A percentile compares a stretch with the other conserved stretches of the same genome.
Evolutionary conservation across 1,140 invertebrate species (phyloP).

Genomic region (Zaprionus ornatus): DNA sequence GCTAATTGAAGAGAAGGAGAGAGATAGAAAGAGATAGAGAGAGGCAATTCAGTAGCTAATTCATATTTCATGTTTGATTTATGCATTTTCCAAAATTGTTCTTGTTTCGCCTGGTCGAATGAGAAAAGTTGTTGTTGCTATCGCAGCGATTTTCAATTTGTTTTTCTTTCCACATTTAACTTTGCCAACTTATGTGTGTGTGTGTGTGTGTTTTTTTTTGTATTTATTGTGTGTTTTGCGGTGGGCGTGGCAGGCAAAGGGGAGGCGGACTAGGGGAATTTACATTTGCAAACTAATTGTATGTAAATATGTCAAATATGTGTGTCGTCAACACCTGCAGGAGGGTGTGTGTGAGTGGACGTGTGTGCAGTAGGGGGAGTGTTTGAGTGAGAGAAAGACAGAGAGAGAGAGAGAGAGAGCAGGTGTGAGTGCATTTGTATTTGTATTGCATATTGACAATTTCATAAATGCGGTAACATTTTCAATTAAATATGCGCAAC

Average conservation of each 20-base stretch:
- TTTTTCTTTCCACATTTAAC: conserved; percentile 55
- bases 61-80: conserved; percentile 72
- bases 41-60: conserved; percentile 62
- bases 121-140: conserved; percentile 63
- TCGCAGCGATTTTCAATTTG: conserved; percentile 65
- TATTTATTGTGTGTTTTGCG: conserved; percentile 17
- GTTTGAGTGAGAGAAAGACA: neutral
- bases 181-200: conserved; percentile 13
- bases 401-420: neutral
- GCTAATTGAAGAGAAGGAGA: conserved; percentile 59
- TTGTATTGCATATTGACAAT: conserved; percentile 80
- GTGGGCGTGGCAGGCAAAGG: neutral
- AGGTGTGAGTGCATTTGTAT: conserved; percentile 32
- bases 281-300: conserved; percentile 81
- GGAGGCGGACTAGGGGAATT: conserved; percentile 33
- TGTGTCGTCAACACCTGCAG: conserved; percentile 75
- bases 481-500: conserved; percentile 81
- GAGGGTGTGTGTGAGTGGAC: conserved; percentile 10
- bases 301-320: conserved; percentile 78
- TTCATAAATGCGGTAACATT: conserved; percentile 82
- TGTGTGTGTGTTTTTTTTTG: conserved; percentile 25
- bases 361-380: conserved; percentile 11
- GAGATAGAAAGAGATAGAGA: neutral
- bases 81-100: conserved; percentile 60
- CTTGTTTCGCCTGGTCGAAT: conserved; percentile 38